Evolutionary conservation across 2,888 invertebrate species (phyloP).

Genomic region (Melanotus villosus): DNA sequence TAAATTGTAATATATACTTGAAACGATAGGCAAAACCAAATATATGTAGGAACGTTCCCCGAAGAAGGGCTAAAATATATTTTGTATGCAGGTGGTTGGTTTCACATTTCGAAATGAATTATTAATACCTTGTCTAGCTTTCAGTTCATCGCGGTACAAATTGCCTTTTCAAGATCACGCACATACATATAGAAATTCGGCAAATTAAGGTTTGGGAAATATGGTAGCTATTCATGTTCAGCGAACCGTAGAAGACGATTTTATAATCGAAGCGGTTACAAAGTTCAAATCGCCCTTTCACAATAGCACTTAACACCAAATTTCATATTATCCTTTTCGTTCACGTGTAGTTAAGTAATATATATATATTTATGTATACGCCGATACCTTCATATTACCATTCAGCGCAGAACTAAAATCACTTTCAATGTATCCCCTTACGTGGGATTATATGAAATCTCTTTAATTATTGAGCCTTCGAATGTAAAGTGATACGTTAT

Average conservation of each 20-base stretch:
- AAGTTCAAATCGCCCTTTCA: neutral
- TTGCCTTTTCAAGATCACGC: slow-evolving; percentile 10
- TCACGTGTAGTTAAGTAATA: neutral
- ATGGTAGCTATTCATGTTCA: slow-evolving; percentile 5
- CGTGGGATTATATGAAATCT: neutral
- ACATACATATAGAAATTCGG: slow-evolving; percentile 14
- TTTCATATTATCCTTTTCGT: neutral
- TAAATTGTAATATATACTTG: too few species aligned
- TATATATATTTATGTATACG: neutral
- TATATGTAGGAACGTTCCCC: too few species aligned
- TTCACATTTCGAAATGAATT: slow-evolving; percentile 20
- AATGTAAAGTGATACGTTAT: neutral
- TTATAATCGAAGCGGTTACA: slow-evolving; percentile 3
- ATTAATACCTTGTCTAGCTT: slow-evolving; percentile 17
- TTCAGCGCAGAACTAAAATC: neutral
- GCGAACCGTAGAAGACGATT: slow-evolving; percentile 5
- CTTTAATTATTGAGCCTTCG: neutral
- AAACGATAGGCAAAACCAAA: too few species aligned
- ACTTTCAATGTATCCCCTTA: neutral
- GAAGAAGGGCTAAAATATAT: too few species aligned
- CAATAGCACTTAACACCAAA: neutral
- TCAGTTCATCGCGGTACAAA: slow-evolving; percentile 12
- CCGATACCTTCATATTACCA: neutral
- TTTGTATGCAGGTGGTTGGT: slow-evolving; percentile 1
- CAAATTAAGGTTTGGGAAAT: slow-evolving; percentile 8